Conservation (phyloP, 2,888 invertebrate species). For the Stenotaenia linearis region DNA sequence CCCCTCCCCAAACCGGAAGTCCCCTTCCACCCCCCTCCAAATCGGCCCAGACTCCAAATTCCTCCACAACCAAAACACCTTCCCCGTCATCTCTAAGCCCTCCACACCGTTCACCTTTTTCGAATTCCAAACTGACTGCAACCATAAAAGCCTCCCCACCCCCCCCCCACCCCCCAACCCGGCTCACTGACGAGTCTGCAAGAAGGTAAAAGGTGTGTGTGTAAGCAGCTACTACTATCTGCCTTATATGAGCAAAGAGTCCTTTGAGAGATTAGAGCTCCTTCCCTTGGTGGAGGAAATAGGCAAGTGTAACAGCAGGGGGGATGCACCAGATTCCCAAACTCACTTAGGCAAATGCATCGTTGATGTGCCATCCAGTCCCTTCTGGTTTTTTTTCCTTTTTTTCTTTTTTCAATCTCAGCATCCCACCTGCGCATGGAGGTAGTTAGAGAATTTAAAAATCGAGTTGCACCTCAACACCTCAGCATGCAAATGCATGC, state of each 20-base stretch:
- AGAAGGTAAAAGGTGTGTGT: slow-evolving; percentile 8
- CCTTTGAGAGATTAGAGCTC: background rate
- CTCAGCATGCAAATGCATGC: background rate
- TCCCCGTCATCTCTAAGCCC: background rate
- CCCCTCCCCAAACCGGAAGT: too few species aligned
- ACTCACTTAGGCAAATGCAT: slow-evolving; percentile 9
- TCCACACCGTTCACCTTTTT: background rate
- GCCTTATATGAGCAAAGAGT: background rate
- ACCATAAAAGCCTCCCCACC: background rate
- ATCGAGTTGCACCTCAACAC: slow-evolving; percentile 5
- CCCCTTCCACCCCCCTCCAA: too few species aligned
- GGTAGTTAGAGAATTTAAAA: slow-evolving; percentile 4
- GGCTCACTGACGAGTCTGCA: background rate
- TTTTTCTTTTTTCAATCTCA: background rate
- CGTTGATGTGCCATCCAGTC: background rate
- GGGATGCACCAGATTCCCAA: slow-evolving; percentile 4
- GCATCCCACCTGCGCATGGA: background rate
- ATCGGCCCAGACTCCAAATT: too few species aligned
- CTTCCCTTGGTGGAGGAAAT: background rate
- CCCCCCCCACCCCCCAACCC: background rate
- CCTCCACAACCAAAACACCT: too few species aligned
- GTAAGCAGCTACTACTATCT: background rate
- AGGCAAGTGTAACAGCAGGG: background rate
- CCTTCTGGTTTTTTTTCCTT: background rate
- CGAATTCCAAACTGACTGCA: background rate